These are phyloP conservation scores for Coregonus sp. DNA, from an alignment of 2,797 vertebrate genomes.

Conservation along the genomic window DNA sequence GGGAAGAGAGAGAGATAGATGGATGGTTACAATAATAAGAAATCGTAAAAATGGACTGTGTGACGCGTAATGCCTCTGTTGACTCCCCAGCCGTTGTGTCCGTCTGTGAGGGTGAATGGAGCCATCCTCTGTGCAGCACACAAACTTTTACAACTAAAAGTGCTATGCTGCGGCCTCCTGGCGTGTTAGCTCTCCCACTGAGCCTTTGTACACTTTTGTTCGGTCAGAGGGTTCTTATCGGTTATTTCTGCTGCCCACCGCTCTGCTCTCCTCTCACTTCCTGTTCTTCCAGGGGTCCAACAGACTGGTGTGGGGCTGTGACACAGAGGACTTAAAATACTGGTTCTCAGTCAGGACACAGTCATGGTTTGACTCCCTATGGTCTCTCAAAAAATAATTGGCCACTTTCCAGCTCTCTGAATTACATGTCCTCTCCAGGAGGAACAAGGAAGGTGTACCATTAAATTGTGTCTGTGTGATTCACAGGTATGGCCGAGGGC, in stretches of 20 bases:
- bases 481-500: conserved; percentile 8
- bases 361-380: conserved; percentile 11
- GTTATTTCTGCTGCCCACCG: conserved; percentile 4
- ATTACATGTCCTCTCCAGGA: not conserved
- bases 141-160: conserved; percentile 3
- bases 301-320: conserved; percentile 15
- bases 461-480: conserved; percentile 31
- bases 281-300: conserved; percentile 38
- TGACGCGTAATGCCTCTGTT: conserved; percentile 18
- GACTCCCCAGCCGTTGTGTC: conserved; percentile 17
- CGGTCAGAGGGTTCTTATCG: conserved; percentile 22
- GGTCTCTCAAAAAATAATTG: conserved; percentile 31
- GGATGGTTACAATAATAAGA: conserved; percentile 52
- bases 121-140: not conserved
- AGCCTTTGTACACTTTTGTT: conserved; percentile 36
- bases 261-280: conserved; percentile 18
- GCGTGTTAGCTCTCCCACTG: conserved; percentile 30
- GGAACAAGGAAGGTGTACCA: conserved; percentile 20
- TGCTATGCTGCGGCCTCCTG: conserved; percentile 17
- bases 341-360: conserved; percentile 17
- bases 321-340: conserved; percentile 19
- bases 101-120: not conserved
- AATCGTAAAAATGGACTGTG: conserved; percentile 24
- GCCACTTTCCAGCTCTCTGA: conserved; percentile 12
- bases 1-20: conserved; percentile 36